Conservation (phyloP, 64 coral and sea anemone species). For the Cladopsammia gracilis region DNA sequence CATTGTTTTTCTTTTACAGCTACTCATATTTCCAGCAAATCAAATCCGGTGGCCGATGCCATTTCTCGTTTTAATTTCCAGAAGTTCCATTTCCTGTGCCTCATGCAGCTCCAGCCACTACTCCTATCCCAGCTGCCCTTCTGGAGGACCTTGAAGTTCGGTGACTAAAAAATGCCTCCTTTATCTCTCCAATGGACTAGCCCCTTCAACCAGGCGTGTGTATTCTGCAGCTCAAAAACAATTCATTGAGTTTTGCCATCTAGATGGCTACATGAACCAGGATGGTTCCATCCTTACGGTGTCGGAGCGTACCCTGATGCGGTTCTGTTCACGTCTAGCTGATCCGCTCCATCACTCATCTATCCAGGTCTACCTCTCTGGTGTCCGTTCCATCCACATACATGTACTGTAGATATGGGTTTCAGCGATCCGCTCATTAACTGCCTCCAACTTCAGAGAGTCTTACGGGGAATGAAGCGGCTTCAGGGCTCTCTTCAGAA, state of each 20-base stretch:
- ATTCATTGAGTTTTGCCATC: constrained; percentile 46
- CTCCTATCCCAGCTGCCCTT: neutral
- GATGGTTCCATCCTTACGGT: constrained; percentile 3
- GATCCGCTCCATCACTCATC: neutral
- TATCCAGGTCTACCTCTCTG: constrained; percentile 31
- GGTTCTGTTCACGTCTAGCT: neutral
- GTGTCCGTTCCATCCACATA: constrained; percentile 3
- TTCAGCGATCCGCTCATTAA: neutral
- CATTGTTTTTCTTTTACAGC: constrained; percentile 30
- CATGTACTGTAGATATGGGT: neutral
- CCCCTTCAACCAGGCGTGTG: constrained; percentile 19
- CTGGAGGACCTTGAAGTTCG: too few relatives aligned
- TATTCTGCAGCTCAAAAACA: constrained; percentile 19
- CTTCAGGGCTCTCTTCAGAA: neutral
- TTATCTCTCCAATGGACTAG: constrained; percentile 9
- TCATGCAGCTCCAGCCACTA: neutral
- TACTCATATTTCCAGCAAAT: neutral
- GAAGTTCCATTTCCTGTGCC: constrained; percentile 1
- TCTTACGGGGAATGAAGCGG: constrained; percentile 29
- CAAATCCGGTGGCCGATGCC: neutral
- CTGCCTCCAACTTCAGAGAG: constrained; percentile 3
- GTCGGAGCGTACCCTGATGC: neutral
- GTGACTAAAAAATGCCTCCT: neutral
- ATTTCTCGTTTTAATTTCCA: constrained; percentile 41
- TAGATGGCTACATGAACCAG: neutral